Conservation (phyloP, 2,888 invertebrate species). For the Allolobophora icterica region DNA sequence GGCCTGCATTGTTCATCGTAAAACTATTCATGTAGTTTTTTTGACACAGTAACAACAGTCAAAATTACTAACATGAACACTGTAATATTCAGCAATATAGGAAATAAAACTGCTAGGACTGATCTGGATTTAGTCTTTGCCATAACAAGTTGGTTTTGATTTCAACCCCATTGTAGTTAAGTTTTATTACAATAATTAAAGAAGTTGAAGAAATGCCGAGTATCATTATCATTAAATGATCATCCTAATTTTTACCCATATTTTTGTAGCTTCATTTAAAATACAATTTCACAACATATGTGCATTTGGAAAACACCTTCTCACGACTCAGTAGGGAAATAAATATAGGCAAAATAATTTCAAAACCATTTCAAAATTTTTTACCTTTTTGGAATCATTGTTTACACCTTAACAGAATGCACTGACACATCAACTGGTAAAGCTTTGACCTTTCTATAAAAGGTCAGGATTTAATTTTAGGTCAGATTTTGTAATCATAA, state of each 20-base stretch:
- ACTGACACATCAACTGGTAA: neutral
- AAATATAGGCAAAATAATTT: neutral
- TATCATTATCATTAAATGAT: neutral
- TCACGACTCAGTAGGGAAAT: neutral
- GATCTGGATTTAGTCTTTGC: neutral
- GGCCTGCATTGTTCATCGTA: neutral
- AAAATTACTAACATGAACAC: neutral
- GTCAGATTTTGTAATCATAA: too few species aligned
- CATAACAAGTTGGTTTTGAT: neutral
- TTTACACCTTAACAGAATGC: too few species aligned
- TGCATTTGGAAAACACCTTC: neutral
- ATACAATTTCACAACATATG: neutral
- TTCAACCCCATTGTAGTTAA: neutral
- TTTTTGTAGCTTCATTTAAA: too few species aligned
- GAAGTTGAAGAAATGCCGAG: neutral
- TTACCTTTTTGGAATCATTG: neutral
- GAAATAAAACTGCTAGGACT: neutral
- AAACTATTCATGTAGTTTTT: too few species aligned
- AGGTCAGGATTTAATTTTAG: neutral
- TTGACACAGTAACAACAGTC: neutral
- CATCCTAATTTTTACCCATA: too few species aligned
- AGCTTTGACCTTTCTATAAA: neutral
- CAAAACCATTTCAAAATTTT: neutral
- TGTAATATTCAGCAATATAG: neutral
- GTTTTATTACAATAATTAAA: neutral